Base-by-base conservation (phyloP, 2,797 vertebrate genomes). In the Sparidentex hasta region DNA sequence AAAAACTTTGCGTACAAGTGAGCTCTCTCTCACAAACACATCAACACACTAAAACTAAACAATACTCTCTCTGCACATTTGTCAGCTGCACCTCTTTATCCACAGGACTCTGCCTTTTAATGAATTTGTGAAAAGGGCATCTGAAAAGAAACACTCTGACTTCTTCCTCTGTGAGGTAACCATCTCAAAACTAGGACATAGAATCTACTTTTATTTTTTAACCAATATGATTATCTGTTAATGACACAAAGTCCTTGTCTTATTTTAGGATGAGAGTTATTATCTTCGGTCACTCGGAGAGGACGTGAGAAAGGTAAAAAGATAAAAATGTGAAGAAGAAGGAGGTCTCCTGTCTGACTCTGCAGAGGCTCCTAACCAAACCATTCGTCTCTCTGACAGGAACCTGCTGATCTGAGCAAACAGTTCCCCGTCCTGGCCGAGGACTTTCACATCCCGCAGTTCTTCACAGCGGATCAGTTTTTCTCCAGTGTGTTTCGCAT, bases 1-100 rank as follows among this genome's bases (percentile, higher is more conserved):
- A 99, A 99, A 93, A 99, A 99, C 93, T 99, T 98, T 95, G 90
- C 94, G 0, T 99, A 99, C 96, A 99, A 96, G 98, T 98, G 94
- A 88, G 88, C 25, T 4, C 20, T 18, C 61, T 5, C 21, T 1
- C 16, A 0, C 18, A 17, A 3, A 20, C 47, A 58, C 44, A 18
- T 65, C 20, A 12, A 50, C 18, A 50, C 0, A 44, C 33, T n/a
- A n/a, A 57, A 16, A 57, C n/a, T 27, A 1, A 38, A 23, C 27
- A 50, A 3, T 9, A 2, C 43, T 13, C 41, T 12, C 17, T 33
- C 11, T 51, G 33, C 51, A 57, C 23, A 23, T 47, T 2, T 54
- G 27, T 61, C 27, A 71, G 6, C 43, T 23, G 0, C 5, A 1
- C n/a, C 2, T 74, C 55, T 27, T 27, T 1, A 38, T 23, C 95